Percentiles rank a stretch among this genome's conserved stretches.
These are phyloP conservation scores for Cistogaster globosa DNA, from an alignment of 2,888 invertebrate genomes.

Conservation along the genomic window DNA sequence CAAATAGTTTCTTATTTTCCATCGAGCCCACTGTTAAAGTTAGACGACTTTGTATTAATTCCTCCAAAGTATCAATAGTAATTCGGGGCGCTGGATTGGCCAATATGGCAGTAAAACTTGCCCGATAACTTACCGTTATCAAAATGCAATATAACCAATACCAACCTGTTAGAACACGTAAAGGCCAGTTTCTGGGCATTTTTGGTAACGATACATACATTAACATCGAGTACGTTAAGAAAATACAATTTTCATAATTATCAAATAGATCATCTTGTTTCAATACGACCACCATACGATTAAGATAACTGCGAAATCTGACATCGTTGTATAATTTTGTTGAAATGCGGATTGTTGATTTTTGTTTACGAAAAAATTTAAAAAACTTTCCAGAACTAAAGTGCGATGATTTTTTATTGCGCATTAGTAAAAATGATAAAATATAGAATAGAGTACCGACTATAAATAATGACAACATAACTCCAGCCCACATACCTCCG, in stretches of 20 bases:
- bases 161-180: conserved; percentile 92
- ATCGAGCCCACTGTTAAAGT: conserved; percentile 89
- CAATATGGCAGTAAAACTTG: conserved; percentile 92
- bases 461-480: conserved; percentile 87
- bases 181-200: conserved; percentile 91
- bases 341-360: conserved; percentile 20
- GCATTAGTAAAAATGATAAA: conserved; percentile 84
- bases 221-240: conserved; percentile 92
- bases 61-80: conserved; percentile 90
- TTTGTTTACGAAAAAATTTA: conserved; percentile 64
- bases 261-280: conserved; percentile 86
- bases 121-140: conserved; percentile 90
- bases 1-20: conserved; percentile 88
- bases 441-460: conserved; percentile 87
- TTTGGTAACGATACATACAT: conserved; percentile 90
- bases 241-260: conserved; percentile 88
- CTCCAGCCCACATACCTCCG: conserved; percentile 89
- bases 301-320: conserved; percentile 77
- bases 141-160: conserved; percentile 94
- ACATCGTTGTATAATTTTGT: conserved; percentile 71
- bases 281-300: conserved; percentile 66
- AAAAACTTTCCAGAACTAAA: conserved; percentile 70
- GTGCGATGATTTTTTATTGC: conserved; percentile 19
- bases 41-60: conserved; percentile 87
- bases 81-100: conserved; percentile 91